phyloP scores from a whole-genome alignment of 2,113 vertebrate species.

The Saimiri boliviensis region DNA sequence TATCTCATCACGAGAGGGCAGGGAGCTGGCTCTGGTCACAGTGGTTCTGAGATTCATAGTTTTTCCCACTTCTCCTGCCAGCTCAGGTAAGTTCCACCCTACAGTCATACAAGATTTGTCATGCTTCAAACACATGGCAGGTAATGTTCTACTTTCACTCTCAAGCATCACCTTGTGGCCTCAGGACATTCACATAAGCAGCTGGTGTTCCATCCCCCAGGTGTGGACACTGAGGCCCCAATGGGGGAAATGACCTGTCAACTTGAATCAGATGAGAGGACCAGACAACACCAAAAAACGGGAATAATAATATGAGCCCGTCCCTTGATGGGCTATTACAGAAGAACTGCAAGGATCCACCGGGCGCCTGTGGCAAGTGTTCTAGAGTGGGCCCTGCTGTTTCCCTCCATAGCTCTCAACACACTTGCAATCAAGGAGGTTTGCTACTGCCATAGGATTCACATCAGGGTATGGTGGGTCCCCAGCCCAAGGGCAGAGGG shows the following conservation, averaged over 20 bases:
- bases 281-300: fast-evolving
- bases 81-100: not conserved
- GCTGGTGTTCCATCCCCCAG: not conserved
- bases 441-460: not conserved
- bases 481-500: not conserved
- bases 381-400: not conserved
- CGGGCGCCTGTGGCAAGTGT: not conserved
- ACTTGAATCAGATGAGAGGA: not conserved
- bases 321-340: not conserved
- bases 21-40: not conserved
- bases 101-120: not conserved
- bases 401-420: not conserved
- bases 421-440: not conserved
- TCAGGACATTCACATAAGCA: not conserved
- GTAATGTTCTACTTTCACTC: not conserved
- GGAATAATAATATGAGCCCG: not conserved
- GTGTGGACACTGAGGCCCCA: not conserved
- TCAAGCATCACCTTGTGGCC: not conserved
- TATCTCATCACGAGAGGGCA: too few species aligned
- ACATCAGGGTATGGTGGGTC: not conserved
- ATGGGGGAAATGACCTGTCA: not conserved
- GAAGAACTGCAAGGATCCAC: not conserved
- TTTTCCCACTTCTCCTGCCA: not conserved
- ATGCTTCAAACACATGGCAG: not conserved
- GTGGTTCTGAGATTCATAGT: not conserved